Percentiles rank a stretch among this genome's conserved stretches.
Conservation (phyloP, 2,888 invertebrate genomes). For the Gymnocheta viridis region DNA sequence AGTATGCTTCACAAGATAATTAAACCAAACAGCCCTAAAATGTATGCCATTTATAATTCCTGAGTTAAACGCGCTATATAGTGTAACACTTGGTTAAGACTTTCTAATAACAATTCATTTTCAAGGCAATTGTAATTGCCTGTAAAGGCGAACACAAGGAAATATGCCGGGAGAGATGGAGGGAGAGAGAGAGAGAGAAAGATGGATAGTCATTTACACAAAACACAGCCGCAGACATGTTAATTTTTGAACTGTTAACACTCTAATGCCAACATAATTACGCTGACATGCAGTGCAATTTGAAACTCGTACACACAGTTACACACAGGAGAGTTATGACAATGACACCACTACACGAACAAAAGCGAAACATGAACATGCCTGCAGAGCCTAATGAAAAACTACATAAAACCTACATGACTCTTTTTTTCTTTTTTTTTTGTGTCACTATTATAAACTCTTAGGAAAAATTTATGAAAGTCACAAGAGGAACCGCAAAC, state of each 20-base stretch:
- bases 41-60: constrained; percentile 63
- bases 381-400: constrained; percentile 60
- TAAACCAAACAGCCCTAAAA: constrained; percentile 55
- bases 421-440: neutral
- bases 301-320: constrained; percentile 39
- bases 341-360: constrained; percentile 62
- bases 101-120: constrained; percentile 67
- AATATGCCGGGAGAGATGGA: neutral
- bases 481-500: constrained; percentile 60
- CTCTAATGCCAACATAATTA: constrained; percentile 72
- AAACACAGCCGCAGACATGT: constrained; percentile 71
- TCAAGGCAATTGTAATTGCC: constrained; percentile 66
- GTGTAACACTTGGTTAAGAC: constrained; percentile 51
- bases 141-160: constrained; percentile 15
- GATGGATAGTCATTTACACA: constrained; percentile 38
- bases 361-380: constrained; percentile 48
- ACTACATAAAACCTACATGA: constrained; percentile 31
- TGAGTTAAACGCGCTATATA: constrained; percentile 42
- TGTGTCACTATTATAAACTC: constrained; percentile 41
- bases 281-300: constrained; percentile 69
- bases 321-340: constrained; percentile 45
- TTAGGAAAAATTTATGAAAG: constrained; percentile 64
- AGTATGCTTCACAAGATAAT: constrained; percentile 67
- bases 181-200: neutral
- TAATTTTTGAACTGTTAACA: constrained; percentile 73